Base-by-base conservation (phyloP, 2,113 vertebrate genomes). In the Halcyon senegalensis region DNA sequence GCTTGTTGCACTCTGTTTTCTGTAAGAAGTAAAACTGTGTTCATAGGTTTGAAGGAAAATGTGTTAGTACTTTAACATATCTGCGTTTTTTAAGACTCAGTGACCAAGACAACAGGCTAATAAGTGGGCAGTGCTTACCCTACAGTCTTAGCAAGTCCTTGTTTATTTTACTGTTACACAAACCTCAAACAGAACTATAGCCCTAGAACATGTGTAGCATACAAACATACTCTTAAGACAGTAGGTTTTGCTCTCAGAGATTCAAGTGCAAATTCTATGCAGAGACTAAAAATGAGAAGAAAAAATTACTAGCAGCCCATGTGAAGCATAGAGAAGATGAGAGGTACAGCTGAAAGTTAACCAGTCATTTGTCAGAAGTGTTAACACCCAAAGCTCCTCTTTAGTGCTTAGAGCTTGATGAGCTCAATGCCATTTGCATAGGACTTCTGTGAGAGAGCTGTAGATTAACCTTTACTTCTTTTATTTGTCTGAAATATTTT, bases 101-200 rank as follows among this genome's bases (percentile, higher is more conserved):
- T 58, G 74, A 28, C 19, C 23, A 46, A 55, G 39, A 35, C 14
- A 60, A 39, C n/a, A 62, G 41, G 39, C 10, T 44, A 90, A n/a
- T 30, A 46, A 0, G 0, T 33, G 21, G 60, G 37, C 35, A 44
- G 8, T 0, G 2, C 27, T 44, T 74, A 51, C 11, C 21, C 12
- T 68, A 15, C 31, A 39, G 60, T 51, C 44, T 60, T 37, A 51
- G 17, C 9, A 59, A 66, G 59, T 8, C 62, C 28, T 68, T n/a
- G 12, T 10, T 51, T 75, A 41, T 27, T 64, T 53, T 56, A 27
- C 13, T 69, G 23, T 69, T 46, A n/a, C 9, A 62, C 12, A 86
- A 58, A 58, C 67, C 13, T 28, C 55, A 43, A 51, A 13, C 30
- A 83, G 21, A 67, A 27, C 50, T 72, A 31, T 19, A 81, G 58